Conservation (phyloP, 2,113 vertebrate species). For the Orientallactaga bullata region DNA sequence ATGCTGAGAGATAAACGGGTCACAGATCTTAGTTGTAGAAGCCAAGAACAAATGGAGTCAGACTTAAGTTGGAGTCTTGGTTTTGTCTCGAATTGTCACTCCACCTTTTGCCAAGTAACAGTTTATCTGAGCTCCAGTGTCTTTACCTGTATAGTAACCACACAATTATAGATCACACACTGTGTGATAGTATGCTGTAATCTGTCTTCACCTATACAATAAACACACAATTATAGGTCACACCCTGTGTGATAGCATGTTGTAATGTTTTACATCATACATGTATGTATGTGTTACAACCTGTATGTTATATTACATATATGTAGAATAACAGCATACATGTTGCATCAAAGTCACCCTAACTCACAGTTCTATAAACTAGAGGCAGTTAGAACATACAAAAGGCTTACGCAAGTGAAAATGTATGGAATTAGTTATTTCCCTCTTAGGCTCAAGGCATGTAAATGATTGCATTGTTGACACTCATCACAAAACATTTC, state of each 20-base stretch:
- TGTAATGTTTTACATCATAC: neutral
- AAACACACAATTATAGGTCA: neutral
- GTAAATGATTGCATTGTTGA: neutral
- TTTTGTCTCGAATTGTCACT: conserved; percentile 17
- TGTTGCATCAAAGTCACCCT: neutral
- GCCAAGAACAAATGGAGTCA: neutral
- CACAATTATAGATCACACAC: neutral
- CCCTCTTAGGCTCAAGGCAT: neutral
- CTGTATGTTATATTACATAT: neutral
- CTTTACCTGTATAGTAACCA: neutral
- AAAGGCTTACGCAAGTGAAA: neutral
- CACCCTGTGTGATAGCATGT: neutral
- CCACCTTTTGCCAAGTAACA: neutral
- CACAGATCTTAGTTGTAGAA: neutral
- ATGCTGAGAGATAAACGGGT: neutral
- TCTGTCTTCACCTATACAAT: neutral
- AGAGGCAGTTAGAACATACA: neutral
- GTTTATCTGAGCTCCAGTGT: neutral
- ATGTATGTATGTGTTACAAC: neutral
- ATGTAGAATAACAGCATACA: neutral
- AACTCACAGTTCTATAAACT: neutral
- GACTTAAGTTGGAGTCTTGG: neutral
- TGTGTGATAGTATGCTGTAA: neutral
- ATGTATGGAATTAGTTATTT: neutral
- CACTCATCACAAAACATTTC: neutral